phyloP scores from a whole-genome alignment of 1,140 invertebrate species.

The Trichogramma pretiosum region DNA sequence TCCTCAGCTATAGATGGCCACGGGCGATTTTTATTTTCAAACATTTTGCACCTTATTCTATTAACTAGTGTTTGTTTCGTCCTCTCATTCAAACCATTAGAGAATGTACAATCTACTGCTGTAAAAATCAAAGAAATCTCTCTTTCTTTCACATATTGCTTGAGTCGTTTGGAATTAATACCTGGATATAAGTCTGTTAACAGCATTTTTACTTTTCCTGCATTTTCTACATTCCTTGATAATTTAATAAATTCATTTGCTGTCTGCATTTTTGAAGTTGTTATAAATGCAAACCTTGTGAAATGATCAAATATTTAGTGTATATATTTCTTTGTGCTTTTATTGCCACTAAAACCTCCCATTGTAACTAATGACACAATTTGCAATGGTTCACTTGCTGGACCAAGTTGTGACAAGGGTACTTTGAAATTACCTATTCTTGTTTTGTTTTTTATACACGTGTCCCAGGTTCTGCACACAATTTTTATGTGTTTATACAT shows the following conservation, averaged over 20 bases:
- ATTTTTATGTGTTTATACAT: slow-evolving; percentile 20
- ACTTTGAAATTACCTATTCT: slow-evolving; percentile 14
- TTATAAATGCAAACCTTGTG: slow-evolving; percentile 15
- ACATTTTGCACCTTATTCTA: slow-evolving; percentile 19
- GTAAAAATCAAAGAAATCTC: slow-evolving; percentile 6
- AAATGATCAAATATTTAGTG: slow-evolving; percentile 17
- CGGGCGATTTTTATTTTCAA: slow-evolving; percentile 17
- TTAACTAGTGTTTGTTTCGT: slow-evolving; percentile 20
- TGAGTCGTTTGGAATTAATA: slow-evolving; percentile 9
- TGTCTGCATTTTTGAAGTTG: slow-evolving; percentile 14
- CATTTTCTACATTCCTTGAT: slow-evolving; percentile 8
- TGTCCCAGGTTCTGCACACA: slow-evolving; percentile 15
- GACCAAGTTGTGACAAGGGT: too few relatives aligned
- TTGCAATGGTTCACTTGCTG: too few relatives aligned
- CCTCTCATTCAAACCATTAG: slow-evolving; percentile 15
- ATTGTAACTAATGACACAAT: slow-evolving; percentile 17
- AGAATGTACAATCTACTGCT: slow-evolving; percentile 8
- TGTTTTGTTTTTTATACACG: slow-evolving; percentile 17
- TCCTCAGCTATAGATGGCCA: slow-evolving; percentile 20
- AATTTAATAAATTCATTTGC: slow-evolving; percentile 8
- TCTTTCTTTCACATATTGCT: background rate
- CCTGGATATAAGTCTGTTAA: slow-evolving; percentile 4
- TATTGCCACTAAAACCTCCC: slow-evolving; percentile 4
- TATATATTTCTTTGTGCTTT: slow-evolving; percentile 11
- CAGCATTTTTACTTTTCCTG: slow-evolving; percentile 14